phyloP scores from a whole-genome alignment of 1,140 invertebrate species.

The Akabosia matsudoensis region DNA sequence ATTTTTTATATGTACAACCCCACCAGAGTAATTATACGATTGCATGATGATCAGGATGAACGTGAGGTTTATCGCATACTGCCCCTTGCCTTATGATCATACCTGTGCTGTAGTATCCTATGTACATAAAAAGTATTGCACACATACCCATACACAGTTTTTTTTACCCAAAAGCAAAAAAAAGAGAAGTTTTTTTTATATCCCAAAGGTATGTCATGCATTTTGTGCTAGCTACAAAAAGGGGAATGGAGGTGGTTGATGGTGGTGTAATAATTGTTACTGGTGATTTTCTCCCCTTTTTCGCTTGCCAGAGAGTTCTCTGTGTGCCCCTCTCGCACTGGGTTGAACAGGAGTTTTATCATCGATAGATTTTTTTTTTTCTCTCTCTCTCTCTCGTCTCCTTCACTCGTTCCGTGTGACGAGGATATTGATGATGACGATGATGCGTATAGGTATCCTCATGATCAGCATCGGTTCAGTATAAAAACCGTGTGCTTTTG shows the following conservation, averaged over 20 bases:
- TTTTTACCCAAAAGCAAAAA: no score
- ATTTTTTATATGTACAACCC: no score
- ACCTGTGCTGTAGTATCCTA: no score
- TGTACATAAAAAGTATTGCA: not conserved
- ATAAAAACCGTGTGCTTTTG: not conserved
- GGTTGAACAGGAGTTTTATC: not conserved
- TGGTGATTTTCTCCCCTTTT: not conserved
- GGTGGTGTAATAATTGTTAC: not conserved
- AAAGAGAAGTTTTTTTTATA: no score
- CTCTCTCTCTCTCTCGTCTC: not conserved
- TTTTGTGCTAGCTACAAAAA: not conserved
- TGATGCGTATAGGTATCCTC: no score
- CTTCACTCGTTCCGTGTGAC: not conserved
- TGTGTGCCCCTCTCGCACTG: not conserved
- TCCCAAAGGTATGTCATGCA: not conserved
- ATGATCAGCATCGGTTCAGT: not conserved
- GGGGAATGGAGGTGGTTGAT: not conserved
- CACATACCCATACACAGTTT: not conserved
- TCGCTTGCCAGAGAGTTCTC: no score
- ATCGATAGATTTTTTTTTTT: not conserved
- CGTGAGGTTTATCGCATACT: no score
- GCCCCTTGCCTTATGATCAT: no score
- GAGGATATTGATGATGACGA: not conserved
- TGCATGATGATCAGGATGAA: not conserved
- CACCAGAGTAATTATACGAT: not conserved